phyloP scores from a whole-genome alignment of 2,888 invertebrate genomes.

The Drosophila hamatofila region DNA sequence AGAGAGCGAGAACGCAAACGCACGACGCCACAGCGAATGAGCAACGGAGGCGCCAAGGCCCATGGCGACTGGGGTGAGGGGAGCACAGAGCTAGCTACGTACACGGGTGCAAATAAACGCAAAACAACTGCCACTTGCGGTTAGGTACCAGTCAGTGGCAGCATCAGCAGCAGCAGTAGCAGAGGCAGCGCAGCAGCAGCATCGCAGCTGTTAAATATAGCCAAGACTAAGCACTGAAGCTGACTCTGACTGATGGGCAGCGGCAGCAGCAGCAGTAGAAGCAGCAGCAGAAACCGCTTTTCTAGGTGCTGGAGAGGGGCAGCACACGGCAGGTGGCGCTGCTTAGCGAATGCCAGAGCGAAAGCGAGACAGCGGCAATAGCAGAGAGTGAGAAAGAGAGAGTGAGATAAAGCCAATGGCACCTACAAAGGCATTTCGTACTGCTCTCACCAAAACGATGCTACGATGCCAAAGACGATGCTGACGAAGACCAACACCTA shows the following conservation, averaged over 20 bases:
- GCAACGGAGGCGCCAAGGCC: conserved; percentile 52
- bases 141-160: conserved; percentile 57
- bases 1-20: conserved; percentile 73
- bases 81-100: conserved; percentile 1
- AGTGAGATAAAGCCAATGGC: conserved; percentile 49
- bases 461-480: conserved; percentile 53
- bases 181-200: conserved; percentile 20
- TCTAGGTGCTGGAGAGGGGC: conserved; percentile 4
- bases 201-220: conserved; percentile 40
- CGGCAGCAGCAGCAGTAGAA: not conserved
- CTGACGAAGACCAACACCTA: conserved; percentile 66
- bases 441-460: conserved; percentile 43
- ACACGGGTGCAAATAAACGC: conserved; percentile 57
- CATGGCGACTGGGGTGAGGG: not conserved
- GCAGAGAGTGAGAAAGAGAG: conserved; percentile 33
- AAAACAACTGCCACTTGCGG: conserved; percentile 81
- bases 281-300: not conserved
- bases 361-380: conserved; percentile 38
- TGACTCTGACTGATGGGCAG: conserved; percentile 49
- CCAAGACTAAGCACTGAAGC: conserved; percentile 26
- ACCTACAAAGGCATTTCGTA: conserved; percentile 55
- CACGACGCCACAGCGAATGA: conserved; percentile 76
- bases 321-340: conserved; percentile 64
- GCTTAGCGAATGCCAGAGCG: conserved; percentile 38
- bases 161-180: conserved; percentile 19